Base-by-base conservation (phyloP, 2,888 invertebrate genomes). In the Cheilosia impressa region DNA sequence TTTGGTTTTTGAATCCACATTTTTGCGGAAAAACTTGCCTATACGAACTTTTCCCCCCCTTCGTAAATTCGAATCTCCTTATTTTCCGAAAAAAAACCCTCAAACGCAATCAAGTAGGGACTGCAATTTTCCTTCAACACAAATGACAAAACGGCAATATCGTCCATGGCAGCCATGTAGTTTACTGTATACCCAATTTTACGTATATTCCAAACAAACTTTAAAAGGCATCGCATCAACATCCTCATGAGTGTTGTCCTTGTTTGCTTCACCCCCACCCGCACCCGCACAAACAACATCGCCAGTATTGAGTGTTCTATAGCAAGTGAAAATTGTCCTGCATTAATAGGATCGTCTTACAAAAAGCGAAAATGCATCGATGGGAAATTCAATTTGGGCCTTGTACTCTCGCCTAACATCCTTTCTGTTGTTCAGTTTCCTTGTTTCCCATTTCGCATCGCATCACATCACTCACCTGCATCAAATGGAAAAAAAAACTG, bases 321-420 rank as follows among this genome's bases (percentile, higher is more conserved):
- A 38, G 50, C 62, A 58, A 45, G 71, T 31, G 72, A 62, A 84
- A 78, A 84, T 79, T 79, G 73, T 78, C 65, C 79, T 84, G 79
- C 79, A 79, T 80, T 85, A 85, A 85, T 66, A 75, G 75, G 75
- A 79, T 85, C 80, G 79, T 85, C 84, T 85, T 80, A 76, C 84
- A 76, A 76, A 79, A 76, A 85, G 76, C 84, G 47, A 52, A 80
- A 85, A 85, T 85, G 60, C 77, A 81, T 77, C 43, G 68, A 80
- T 34, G 73, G 87, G 58, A 82, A 87, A 87, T 87, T 87, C 87
- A 87, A 87, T 87, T 87, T 87, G 69, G 82, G 82, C 78, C 77
- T 73, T 87, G 82, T 81, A 63, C 63, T 31, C 69, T 34, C 34
- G 15, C 68, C 57, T 58, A 66, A 71, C 77, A 80, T 81, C 72